A percentile compares a stretch with the other conserved stretches of the same genome.
Evolutionary conservation across 2,113 vertebrate genomes (phyloP).

Genomic region (Delphinus delphis): DNA sequence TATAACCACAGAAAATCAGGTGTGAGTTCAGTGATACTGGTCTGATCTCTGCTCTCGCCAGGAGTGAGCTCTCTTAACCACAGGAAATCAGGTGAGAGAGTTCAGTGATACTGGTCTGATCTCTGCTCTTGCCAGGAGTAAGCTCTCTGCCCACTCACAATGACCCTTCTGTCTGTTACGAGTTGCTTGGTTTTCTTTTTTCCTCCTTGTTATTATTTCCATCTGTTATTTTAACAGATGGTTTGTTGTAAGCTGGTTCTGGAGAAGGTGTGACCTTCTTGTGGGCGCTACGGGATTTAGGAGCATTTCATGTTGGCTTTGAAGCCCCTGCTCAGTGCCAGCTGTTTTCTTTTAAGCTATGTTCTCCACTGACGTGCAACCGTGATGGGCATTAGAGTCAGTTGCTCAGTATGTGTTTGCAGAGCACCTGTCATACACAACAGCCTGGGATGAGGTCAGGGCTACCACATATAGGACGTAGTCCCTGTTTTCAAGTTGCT

Average conservation of each 20-base stretch:
- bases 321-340: not conserved
- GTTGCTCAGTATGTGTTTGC: not conserved
- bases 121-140: not conserved
- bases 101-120: rapidly evolving
- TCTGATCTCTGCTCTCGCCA: not conserved
- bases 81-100: too few relatives aligned
- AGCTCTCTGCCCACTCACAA: not conserved
- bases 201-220: not conserved
- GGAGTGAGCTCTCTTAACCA: not conserved
- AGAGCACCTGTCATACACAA: too few relatives aligned
- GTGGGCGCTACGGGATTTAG: not conserved
- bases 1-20: not conserved
- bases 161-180: too few relatives aligned
- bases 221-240: not conserved
- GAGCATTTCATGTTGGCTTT: not conserved
- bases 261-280: not conserved
- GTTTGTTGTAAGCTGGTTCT: not conserved
- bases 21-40: rapidly evolving
- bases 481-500: too few relatives aligned
- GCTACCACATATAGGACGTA: too few relatives aligned
- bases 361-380: not conserved
- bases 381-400: too few relatives aligned
- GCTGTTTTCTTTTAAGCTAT: not conserved
- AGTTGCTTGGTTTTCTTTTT: not conserved
- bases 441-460: not conserved